Conservation (phyloP, 2,888 invertebrate species). For the Tetranychus truncatus region DNA sequence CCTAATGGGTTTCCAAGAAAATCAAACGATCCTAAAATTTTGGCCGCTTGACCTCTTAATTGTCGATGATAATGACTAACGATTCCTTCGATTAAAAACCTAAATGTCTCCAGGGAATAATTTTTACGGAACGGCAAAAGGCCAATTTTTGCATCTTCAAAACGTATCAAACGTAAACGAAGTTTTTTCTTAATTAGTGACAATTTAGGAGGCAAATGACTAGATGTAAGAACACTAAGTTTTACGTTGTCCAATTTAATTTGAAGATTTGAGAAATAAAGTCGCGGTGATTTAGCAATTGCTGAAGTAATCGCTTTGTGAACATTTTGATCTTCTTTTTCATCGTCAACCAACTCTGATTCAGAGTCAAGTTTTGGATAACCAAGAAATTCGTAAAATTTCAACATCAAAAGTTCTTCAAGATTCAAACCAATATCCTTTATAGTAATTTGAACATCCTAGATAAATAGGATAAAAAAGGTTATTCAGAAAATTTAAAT, state of each 20-base stretch:
- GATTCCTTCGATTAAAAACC: conserved; percentile 59
- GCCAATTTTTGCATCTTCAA: conserved; percentile 87
- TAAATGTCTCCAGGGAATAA: conserved; percentile 78
- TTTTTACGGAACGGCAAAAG: conserved; percentile 59
- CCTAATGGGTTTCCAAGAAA: conserved; percentile 94
- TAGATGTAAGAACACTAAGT: conserved; percentile 70
- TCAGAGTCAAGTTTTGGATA: conserved; percentile 19
- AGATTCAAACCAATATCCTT: conserved; percentile 37
- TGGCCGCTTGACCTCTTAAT: conserved; percentile 80
- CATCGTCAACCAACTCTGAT: conserved; percentile 9
- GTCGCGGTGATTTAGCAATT: conserved; percentile 41
- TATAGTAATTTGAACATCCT: conserved; percentile 20
- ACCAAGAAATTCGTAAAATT: conserved; percentile 41
- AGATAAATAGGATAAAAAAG: conserved; percentile 14
- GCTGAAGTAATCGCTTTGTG: conserved; percentile 45
- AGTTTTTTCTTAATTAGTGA: conserved; percentile 61
- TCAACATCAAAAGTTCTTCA: conserved; percentile 64
- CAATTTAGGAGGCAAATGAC: conserved; percentile 56
- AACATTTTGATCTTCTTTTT: background rate
- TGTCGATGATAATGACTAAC: conserved; percentile 65
- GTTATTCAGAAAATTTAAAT: background rate
- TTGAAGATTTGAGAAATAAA: conserved; percentile 65
- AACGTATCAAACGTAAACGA: conserved; percentile 72
- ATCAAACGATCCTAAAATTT: conserved; percentile 86
- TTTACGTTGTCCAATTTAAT: conserved; percentile 62